Base-by-base conservation (phyloP, 2,888 invertebrate genomes). In the Nemotelus pantherinus region DNA sequence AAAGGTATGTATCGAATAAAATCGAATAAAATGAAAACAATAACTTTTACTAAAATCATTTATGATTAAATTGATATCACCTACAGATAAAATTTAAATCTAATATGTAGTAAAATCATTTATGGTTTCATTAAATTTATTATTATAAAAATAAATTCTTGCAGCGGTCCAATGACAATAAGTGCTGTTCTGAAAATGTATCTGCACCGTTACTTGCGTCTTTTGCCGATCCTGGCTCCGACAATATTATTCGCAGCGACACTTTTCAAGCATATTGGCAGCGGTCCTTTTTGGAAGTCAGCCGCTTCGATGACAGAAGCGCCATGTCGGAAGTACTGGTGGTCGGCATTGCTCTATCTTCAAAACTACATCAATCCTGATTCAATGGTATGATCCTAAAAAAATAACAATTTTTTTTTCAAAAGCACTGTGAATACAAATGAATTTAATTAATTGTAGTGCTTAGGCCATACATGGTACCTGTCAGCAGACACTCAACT, bases 401-500 rank as follows among this genome's bases (percentile, higher is more conserved):
- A 25, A 25, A 25, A 25, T 25, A 25, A 25, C 25, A 25, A 25
- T 1, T 25, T 25, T 25, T 25, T 25, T 1, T 25, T 25, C 25
- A 25, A 25, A 25, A 25, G 25, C 1, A 25, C 25, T 25, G 25
- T 25, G 1, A 25, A 25, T 25, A 1, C 1, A 81, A 39, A 25
- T 1, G 39, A 60, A 60, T 60, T 44, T 5, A 45, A 47, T 65
- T 25, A 9, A 1, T 71, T 55, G 41, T 44, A 87, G 88, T 91
- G 90, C 82, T 82, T 90, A 50, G 85, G 86, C 45, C 90, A 90
- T 81, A 87, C 89, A 0, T 91, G 91, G 91, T 91, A 90, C 81
- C 83, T 91, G 60, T 88, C 90, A 3, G 89, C 90, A 9, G 91
- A 91, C 81, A 90, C 89, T 81, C 91, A 91, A 82, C 82, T 91